Conservation (phyloP, 2,113 vertebrate genomes). For the Alouatta palliata region DNA sequence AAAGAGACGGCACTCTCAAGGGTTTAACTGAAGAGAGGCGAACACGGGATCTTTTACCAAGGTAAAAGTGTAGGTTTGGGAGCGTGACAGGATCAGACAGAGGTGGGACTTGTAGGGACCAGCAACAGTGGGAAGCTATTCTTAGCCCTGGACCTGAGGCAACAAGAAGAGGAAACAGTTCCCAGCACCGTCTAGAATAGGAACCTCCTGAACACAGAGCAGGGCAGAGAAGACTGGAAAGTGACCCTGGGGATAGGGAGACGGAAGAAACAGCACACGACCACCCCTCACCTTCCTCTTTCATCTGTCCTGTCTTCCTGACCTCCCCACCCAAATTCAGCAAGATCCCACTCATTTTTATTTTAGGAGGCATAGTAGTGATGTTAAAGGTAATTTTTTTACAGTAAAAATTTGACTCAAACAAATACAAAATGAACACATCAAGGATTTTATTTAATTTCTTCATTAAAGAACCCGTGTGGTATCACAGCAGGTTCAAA, state of each 20-base stretch:
- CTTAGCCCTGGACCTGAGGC: background rate
- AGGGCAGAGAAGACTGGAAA: background rate
- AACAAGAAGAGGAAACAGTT: background rate
- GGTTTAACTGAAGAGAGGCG: background rate
- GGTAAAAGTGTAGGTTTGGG: background rate
- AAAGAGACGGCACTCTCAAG: background rate
- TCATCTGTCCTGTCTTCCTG: background rate
- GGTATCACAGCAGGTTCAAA: background rate
- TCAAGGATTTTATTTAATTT: background rate
- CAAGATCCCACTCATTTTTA: background rate
- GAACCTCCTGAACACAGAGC: background rate
- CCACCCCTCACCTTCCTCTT: background rate
- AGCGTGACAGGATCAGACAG: background rate
- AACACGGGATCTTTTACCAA: background rate
- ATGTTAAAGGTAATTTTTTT: background rate
- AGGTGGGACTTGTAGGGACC: background rate
- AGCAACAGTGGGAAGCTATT: background rate
- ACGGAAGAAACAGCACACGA: too few species aligned
- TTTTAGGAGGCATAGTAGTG: background rate
- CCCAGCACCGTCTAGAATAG: background rate
- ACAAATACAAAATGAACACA: background rate
- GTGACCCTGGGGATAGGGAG: fast-evolving
- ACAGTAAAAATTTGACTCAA: background rate
- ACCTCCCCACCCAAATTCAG: background rate
- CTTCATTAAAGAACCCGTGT: background rate